Evolutionary conservation across 1,140 invertebrate genomes (phyloP).

Genomic region (Ditylenchus dipsaci): DNA sequence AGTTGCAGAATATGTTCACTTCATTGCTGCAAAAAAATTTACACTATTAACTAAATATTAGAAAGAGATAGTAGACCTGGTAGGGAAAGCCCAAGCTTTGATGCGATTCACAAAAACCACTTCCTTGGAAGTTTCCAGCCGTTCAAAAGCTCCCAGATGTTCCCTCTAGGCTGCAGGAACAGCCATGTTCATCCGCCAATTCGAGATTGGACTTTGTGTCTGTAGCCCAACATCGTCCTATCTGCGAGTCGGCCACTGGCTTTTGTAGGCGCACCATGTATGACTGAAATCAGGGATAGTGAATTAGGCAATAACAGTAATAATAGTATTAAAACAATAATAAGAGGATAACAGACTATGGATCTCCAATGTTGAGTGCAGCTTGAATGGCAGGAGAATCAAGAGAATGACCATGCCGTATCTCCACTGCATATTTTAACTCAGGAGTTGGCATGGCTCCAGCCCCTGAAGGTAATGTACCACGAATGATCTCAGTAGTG

Average conservation of each 20-base stretch:
- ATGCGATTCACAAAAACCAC: conserved; percentile 52
- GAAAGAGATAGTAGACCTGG: conserved; percentile 36
- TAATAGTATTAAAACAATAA: neutral
- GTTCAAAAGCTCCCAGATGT: conserved; percentile 55
- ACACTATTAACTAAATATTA: neutral
- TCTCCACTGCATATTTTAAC: conserved; percentile 53
- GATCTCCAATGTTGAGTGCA: conserved; percentile 53
- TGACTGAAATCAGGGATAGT: conserved; percentile 35
- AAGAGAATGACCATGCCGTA: conserved; percentile 37
- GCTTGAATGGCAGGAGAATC: conserved; percentile 36
- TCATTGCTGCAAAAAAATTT: conserved; percentile 28
- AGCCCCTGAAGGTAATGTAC: neutral
- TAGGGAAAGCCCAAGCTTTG: conserved; percentile 58
- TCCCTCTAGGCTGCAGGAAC: conserved; percentile 46
- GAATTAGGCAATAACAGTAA: neutral
- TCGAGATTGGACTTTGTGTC: conserved; percentile 52
- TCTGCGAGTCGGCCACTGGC: conserved; percentile 45
- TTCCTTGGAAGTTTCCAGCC: conserved; percentile 25
- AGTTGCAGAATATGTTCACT: conserved; percentile 49
- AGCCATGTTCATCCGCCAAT: conserved; percentile 49
- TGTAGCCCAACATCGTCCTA: conserved; percentile 55
- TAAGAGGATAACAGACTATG: conserved; percentile 54
- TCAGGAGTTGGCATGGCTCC: conserved; percentile 12
- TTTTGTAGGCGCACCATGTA: conserved; percentile 54
- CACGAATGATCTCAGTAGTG: conserved; percentile 26